Conservation (phyloP, 2,797 vertebrate genomes). For the Hafferia zeledoni region DNA sequence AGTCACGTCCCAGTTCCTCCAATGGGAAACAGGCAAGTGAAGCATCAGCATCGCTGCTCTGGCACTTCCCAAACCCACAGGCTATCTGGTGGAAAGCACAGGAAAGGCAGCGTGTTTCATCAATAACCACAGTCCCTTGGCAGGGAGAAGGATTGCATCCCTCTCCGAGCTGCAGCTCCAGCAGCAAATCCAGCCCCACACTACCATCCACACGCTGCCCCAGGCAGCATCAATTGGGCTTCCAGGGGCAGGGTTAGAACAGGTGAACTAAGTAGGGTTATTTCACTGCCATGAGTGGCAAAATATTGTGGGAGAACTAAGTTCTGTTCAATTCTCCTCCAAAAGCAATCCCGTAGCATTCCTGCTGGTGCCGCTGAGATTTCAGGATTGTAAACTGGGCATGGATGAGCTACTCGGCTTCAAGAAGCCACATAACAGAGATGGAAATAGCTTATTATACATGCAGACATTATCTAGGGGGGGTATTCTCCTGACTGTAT, state of each 20-base stretch:
- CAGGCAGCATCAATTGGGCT: accelerated
- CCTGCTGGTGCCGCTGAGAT: neutral
- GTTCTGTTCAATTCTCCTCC: neutral
- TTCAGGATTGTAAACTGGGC: neutral
- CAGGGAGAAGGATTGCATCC: neutral
- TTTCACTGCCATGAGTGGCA: accelerated
- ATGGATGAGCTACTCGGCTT: neutral
- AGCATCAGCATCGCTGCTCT: neutral
- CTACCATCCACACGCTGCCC: accelerated
- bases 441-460: neutral
- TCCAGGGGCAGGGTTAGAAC: too few relatives aligned
- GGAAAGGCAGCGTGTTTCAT: accelerated
- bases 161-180: accelerated
- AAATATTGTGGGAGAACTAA: accelerated
- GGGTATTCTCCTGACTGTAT: neutral
- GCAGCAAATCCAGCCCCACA: neutral
- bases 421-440: neutral
- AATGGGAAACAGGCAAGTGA: neutral
- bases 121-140: accelerated
- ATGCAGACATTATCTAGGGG: accelerated
- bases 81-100: accelerated
- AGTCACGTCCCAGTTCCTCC: neutral
- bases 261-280: accelerated
- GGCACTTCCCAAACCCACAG: accelerated
- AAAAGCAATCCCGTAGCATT: neutral